A percentile compares a stretch with the other conserved stretches of the same genome.
Evolutionary conservation across 2,888 invertebrate species (phyloP).

Genomic region (Thecophora atra): DNA sequence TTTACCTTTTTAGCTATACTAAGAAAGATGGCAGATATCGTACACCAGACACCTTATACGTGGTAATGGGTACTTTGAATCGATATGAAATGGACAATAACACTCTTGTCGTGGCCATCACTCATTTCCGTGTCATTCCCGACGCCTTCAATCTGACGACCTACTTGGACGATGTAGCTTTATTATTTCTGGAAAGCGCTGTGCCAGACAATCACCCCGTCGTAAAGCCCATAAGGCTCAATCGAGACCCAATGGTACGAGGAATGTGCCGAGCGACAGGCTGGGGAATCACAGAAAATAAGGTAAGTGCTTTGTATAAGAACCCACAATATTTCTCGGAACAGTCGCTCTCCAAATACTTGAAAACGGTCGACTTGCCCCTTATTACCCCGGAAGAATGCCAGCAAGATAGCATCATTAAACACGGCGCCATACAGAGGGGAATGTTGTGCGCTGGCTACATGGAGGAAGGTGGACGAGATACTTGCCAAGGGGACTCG

Average conservation of each 20-base stretch:
- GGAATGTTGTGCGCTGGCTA: constrained; percentile 80
- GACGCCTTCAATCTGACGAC: constrained; percentile 49
- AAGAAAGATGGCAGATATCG: background rate
- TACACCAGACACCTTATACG: constrained; percentile 47
- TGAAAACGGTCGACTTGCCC: constrained; percentile 57
- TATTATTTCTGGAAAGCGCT: constrained; percentile 54
- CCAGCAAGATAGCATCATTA: constrained; percentile 50
- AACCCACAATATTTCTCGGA: too few relatives aligned
- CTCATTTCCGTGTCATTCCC: constrained; percentile 42
- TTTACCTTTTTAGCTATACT: background rate
- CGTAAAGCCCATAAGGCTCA: constrained; percentile 54
- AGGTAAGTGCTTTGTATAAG: too few relatives aligned
- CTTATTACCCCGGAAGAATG: constrained; percentile 51
- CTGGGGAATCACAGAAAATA: constrained; percentile 57
- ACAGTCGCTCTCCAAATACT: constrained; percentile 48
- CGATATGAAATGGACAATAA: constrained; percentile 48
- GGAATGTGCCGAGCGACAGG: constrained; percentile 61
- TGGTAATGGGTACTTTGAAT: constrained; percentile 56
- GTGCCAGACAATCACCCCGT: constrained; percentile 58
- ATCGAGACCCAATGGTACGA: constrained; percentile 38
- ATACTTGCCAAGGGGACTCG: constrained; percentile 85
- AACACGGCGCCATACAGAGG: constrained; percentile 4
- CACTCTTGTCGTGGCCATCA: constrained; percentile 53
- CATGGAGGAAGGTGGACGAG: constrained; percentile 78
- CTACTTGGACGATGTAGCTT: constrained; percentile 56